Conservation (phyloP, 2,113 vertebrate species). For the Thalassoma bifasciatum region DNA sequence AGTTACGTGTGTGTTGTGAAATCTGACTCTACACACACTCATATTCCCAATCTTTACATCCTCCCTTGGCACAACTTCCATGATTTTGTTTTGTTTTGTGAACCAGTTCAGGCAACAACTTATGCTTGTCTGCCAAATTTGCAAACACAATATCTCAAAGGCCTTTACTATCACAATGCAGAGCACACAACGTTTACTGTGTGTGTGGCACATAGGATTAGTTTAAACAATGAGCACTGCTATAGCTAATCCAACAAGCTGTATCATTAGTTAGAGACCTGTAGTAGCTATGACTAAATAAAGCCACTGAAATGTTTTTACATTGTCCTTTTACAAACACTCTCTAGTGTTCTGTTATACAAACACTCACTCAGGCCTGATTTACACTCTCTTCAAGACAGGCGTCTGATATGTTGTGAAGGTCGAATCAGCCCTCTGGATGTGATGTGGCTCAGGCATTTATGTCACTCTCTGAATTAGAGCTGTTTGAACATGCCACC, state of each 20-base stretch:
- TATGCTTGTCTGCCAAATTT: slow-evolving; percentile 42
- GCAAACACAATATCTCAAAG: slow-evolving; percentile 7
- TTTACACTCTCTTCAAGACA: slow-evolving; percentile 52
- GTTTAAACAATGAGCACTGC: slow-evolving; percentile 3
- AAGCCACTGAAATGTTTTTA: slow-evolving; percentile 17
- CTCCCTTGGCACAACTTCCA: slow-evolving; percentile 12
- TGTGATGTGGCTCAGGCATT: slow-evolving; percentile 57
- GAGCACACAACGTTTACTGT: slow-evolving; percentile 20
- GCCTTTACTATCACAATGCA: slow-evolving; percentile 20
- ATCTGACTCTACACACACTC: not conserved
- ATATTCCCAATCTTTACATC: slow-evolving; percentile 22
- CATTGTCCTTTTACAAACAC: slow-evolving; percentile 34
- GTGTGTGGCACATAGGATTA: slow-evolving; percentile 1
- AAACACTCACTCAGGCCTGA: slow-evolving; percentile 42
- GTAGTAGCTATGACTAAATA: slow-evolving; percentile 4
- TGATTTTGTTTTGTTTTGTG: slow-evolving; percentile 37
- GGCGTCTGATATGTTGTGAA: slow-evolving; percentile 65
- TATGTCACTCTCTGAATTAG: slow-evolving; percentile 73
- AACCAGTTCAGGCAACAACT: slow-evolving; percentile 20
- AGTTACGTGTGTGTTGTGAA: slow-evolving; percentile 1
- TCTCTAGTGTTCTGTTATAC: slow-evolving; percentile 9
- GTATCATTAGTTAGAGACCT: not conserved
- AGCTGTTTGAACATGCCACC: slow-evolving; percentile 69
- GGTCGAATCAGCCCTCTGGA: slow-evolving; percentile 61
- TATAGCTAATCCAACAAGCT: not conserved